phyloP scores from a whole-genome alignment of 2,797 vertebrate genomes.

The Mormyrops attenuatus region DNA sequence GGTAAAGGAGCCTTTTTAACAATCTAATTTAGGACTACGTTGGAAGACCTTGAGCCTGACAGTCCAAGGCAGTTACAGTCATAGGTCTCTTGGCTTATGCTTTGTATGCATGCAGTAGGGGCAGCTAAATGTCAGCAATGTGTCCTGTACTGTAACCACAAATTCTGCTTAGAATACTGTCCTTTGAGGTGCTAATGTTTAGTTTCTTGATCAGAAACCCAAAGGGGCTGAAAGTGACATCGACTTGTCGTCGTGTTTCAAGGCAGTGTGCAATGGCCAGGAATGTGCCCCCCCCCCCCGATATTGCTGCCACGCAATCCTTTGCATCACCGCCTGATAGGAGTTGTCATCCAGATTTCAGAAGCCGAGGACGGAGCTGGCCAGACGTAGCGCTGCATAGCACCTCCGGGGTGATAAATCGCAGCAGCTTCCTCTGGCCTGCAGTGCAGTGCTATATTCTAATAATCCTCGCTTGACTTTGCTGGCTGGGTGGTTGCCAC shows the following conservation, averaged over 20 bases:
- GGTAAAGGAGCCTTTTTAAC: slow-evolving; percentile 30
- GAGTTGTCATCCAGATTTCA: background rate
- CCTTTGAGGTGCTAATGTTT: background rate
- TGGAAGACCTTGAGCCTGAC: slow-evolving; percentile 28
- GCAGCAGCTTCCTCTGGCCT: background rate
- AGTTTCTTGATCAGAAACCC: background rate
- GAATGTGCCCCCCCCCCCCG: background rate
- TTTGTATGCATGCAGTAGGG: slow-evolving; percentile 2
- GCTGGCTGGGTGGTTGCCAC: background rate
- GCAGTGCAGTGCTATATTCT: background rate
- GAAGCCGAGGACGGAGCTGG: background rate
- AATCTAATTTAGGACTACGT: slow-evolving; percentile 34
- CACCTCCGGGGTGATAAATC: background rate
- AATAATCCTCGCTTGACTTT: background rate
- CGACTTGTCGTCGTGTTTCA: background rate
- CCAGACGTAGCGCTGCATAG: background rate
- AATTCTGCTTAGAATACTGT: background rate
- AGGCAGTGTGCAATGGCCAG: background rate
- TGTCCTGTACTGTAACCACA: background rate
- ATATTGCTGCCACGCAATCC: background rate
- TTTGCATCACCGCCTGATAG: background rate
- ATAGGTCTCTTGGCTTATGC: background rate
- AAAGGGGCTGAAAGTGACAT: background rate
- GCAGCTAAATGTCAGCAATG: background rate
- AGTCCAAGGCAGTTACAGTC: slow-evolving; percentile 16